Evolutionary conservation across 2,113 vertebrate species (phyloP).

Genomic region (Centropus bengalensis): DNA sequence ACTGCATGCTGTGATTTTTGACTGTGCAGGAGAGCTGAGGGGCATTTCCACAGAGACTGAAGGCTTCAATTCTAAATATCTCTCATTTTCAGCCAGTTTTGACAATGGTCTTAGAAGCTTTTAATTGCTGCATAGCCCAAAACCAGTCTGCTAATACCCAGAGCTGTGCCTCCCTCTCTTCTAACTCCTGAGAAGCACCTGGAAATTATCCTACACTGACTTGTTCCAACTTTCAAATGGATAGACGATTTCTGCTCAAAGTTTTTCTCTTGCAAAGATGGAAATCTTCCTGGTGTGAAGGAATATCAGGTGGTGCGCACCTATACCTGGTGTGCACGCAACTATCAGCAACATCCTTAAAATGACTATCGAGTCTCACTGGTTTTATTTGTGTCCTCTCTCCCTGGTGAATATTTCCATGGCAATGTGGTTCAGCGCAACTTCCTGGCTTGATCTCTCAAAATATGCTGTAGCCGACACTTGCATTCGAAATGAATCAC

Average conservation of each 20-base stretch:
- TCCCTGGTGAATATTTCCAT: conserved; percentile 9
- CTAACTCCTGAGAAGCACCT: not conserved
- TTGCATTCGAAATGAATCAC: conserved; percentile 2
- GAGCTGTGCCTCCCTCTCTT: not conserved
- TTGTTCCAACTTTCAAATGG: not conserved
- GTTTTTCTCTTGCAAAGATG: not conserved
- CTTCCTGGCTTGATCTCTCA: conserved; percentile 33
- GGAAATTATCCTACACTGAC: not conserved
- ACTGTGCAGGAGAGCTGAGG: not conserved
- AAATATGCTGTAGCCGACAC: not conserved
- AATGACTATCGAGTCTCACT: not conserved
- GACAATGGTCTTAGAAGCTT: not conserved
- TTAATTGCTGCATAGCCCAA: not conserved
- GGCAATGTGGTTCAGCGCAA: conserved; percentile 1
- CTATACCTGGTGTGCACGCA: not conserved
- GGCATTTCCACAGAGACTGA: not conserved
- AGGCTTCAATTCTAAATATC: not conserved
- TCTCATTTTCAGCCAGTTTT: not conserved
- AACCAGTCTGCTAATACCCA: not conserved
- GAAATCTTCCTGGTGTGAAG: not conserved
- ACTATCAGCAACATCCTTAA: not conserved
- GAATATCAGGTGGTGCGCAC: too few species aligned
- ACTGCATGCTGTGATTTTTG: fast-evolving
- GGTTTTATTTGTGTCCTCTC: not conserved
- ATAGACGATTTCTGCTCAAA: not conserved